Conservation (phyloP, 2,888 invertebrate species). For the Mimumesa dahlbomi region DNA sequence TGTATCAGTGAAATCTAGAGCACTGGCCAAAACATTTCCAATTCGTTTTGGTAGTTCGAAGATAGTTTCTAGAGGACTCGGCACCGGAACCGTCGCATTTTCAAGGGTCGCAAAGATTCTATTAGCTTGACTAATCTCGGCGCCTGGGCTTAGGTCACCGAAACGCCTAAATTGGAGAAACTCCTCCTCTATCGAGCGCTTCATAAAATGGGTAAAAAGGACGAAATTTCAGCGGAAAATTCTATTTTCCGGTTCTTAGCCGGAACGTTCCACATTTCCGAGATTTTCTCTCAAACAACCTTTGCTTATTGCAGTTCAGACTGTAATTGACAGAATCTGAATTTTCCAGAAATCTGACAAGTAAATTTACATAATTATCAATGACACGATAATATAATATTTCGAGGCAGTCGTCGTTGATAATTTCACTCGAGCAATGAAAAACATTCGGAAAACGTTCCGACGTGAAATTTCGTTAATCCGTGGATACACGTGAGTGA, state of each 20-base stretch:
- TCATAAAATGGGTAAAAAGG: conserved; percentile 1
- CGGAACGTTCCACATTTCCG: not conserved
- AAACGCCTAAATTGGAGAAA: conserved; percentile 22
- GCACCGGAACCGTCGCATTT: conserved; percentile 57
- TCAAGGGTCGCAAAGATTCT: conserved; percentile 41
- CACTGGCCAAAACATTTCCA: conserved; percentile 9
- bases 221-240: not conserved
- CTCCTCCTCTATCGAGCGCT: conserved; percentile 13
- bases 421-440: too few relatives aligned
- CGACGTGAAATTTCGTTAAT: not conserved
- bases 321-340: too few relatives aligned
- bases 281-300: too few relatives aligned
- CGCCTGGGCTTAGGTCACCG: conserved; percentile 19
- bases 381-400: too few relatives aligned
- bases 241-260: not conserved
- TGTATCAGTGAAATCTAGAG: not conserved
- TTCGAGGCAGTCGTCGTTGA: too few relatives aligned
- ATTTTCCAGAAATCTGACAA: too few relatives aligned
- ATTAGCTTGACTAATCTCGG: conserved; percentile 34
- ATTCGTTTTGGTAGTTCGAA: conserved; percentile 27
- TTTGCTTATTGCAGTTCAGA: too few relatives aligned
- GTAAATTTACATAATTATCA: too few relatives aligned
- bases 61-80: conserved; percentile 3
- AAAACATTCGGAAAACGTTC: too few relatives aligned
- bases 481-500: not conserved